Percentiles rank a stretch among this genome's conserved stretches.
These are phyloP conservation scores for Clarias magur DNA, from an alignment of 2,113 vertebrate genomes.

Conservation along the genomic window DNA sequence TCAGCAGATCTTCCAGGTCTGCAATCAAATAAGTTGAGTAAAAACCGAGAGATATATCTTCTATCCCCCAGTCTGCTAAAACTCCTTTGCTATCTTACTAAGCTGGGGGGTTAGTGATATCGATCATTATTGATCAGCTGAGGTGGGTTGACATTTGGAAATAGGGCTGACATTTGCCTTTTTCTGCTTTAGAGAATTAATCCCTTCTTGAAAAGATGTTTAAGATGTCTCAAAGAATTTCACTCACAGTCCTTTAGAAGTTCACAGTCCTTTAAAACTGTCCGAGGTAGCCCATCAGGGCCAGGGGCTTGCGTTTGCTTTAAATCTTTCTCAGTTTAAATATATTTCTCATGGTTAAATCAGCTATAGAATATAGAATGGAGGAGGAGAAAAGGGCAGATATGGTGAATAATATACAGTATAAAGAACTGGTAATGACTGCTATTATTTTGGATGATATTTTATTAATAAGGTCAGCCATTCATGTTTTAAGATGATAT, in stretches of 20 bases:
- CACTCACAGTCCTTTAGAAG: background rate
- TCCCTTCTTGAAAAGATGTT: slow-evolving; percentile 11
- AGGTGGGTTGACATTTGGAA: slow-evolving; percentile 11
- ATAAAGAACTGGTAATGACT: background rate
- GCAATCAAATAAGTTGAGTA: background rate
- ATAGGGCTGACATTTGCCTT: slow-evolving; percentile 14
- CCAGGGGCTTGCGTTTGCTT: background rate
- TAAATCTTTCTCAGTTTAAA: background rate
- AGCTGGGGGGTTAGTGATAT: background rate
- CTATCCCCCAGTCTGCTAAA: background rate
- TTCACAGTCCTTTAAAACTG: background rate
- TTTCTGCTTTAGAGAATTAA: background rate
- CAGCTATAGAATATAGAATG: background rate
- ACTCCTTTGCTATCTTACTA: slow-evolving; percentile 5
- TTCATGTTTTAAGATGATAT: background rate
- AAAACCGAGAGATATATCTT: slow-evolving; percentile 6
- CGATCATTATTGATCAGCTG: slow-evolving; percentile 2
- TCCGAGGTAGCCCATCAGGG: background rate
- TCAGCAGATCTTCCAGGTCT: background rate
- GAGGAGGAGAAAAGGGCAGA: background rate
- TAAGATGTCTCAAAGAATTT: slow-evolving; percentile 2
- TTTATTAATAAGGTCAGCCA: background rate
- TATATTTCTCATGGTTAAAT: background rate
- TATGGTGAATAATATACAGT: background rate
- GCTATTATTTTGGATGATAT: background rate